Evolutionary conservation across 23 tunicate species (phyloP).

Genomic region (Oikopleura dioica): DNA sequence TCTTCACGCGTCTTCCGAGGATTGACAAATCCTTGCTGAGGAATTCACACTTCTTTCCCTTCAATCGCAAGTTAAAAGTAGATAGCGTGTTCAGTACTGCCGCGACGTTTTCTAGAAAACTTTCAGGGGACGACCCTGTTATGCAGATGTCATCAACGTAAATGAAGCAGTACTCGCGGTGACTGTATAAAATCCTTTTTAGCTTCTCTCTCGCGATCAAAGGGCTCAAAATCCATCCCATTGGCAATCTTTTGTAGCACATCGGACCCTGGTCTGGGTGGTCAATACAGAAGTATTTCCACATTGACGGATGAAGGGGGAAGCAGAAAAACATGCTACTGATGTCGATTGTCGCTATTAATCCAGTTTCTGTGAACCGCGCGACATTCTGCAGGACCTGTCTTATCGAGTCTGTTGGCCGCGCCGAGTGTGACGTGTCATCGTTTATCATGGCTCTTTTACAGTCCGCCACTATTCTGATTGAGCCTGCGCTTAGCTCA

Average conservation of each 20-base stretch:
- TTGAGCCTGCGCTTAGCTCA: neutral
- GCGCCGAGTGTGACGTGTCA: neutral
- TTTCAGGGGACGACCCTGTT: neutral
- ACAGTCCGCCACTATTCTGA: neutral
- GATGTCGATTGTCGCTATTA: neutral
- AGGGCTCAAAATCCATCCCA: neutral
- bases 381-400: neutral
- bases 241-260: neutral
- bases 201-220: neutral
- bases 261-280: neutral
- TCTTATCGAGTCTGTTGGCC: neutral
- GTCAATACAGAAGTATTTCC: neutral
- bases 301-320: neutral
- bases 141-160: neutral
- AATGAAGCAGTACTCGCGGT: neutral
- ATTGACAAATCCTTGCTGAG: neutral
- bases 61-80: neutral
- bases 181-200: neutral
- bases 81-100: neutral
- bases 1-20: neutral
- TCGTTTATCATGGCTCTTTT: neutral
- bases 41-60: neutral
- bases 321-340: neutral
- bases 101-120: neutral
- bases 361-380: neutral